A percentile compares a stretch with the other conserved stretches of the same genome.
Evolutionary conservation across 2,113 vertebrate species (phyloP).

Genomic region (Bubalus kerabau): DNA sequence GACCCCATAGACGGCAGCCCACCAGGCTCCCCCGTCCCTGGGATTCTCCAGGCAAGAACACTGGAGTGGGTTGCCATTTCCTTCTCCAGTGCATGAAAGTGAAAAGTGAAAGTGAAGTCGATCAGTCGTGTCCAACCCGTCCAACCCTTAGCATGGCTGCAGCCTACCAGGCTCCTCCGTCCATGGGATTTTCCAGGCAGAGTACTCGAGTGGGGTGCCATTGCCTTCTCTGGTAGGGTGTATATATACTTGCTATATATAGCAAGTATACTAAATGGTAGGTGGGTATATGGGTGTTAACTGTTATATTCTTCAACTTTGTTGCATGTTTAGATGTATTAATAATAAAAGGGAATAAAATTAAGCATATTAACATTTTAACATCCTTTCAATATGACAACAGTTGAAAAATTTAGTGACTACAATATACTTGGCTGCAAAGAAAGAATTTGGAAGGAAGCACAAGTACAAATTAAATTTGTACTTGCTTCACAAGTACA

Average conservation of each 20-base stretch:
- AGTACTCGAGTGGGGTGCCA: too few relatives aligned
- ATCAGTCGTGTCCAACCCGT: too few relatives aligned
- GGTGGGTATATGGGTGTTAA: background rate
- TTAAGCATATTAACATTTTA: background rate
- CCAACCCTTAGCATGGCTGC: too few relatives aligned
- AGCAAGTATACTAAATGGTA: background rate
- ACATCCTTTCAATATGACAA: background rate
- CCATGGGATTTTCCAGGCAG: too few relatives aligned
- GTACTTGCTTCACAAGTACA: background rate
- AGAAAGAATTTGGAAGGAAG: background rate
- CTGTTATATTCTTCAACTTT: constrained; percentile 5
- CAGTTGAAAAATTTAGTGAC: background rate
- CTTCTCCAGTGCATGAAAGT: too few relatives aligned
- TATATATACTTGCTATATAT: background rate
- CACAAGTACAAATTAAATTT: background rate
- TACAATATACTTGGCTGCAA: background rate
- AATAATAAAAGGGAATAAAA: background rate
- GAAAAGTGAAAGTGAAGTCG: too few relatives aligned
- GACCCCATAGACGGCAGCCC: too few relatives aligned
- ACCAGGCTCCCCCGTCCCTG: too few relatives aligned
- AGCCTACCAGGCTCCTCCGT: too few relatives aligned
- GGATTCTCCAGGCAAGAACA: too few relatives aligned
- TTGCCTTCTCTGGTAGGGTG: too few relatives aligned
- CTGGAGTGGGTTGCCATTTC: too few relatives aligned
- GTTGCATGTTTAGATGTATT: background rate